Base-by-base conservation (phyloP, 2,888 invertebrate genomes). In the Linnaemya vulpina region DNA sequence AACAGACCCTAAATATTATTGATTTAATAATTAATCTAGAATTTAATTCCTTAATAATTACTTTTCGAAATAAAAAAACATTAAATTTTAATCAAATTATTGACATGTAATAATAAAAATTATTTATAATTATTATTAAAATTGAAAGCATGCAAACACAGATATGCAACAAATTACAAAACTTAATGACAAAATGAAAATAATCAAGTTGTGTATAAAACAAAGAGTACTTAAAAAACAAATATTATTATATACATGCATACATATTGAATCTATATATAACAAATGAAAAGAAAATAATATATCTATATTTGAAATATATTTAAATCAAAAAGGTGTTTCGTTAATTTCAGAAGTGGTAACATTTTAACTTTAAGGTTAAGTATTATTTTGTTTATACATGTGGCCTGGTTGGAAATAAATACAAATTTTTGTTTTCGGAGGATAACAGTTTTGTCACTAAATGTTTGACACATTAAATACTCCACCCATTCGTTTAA, bases 281-380 rank as follows among this genome's bases (percentile, higher is more conserved):
- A 78, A 77, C 22, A 79, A 84, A 79, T 25, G 49, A 84, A 76
- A 55, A 60, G 35, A 78, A 85, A 71, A 49, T 74, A 68, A 62
- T 74, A 84, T 85, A 85, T 85, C 85, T 85, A 82, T 85, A 85
- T 85, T 85, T 85, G 78, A 85, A 85, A 85, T 74, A 85, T 85
- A 85, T 85, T 85, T 78, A 85, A 85, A 53, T 25, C n/a, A 17
- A 46, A 43, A 62, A 25, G n/a, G 22, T 25, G 4, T 75, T 81
- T 51, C 7, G 49, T 65, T 70, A 30, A 22, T 58, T 22, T 20
- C 15, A 2, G 20, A 15, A 8, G 38, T 13, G 38, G 9, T 4
- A 30, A 51, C 5, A 35, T 25, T 25, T 46, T 9, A n/a, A 25
- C 10, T 4, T 46, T 10, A n/a, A 38, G 60, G 17, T 38, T 2